A percentile compares a stretch with the other conserved stretches of the same genome.
Conservation (phyloP, 2,113 vertebrate genomes). For the Eonycteris spelaea region DNA sequence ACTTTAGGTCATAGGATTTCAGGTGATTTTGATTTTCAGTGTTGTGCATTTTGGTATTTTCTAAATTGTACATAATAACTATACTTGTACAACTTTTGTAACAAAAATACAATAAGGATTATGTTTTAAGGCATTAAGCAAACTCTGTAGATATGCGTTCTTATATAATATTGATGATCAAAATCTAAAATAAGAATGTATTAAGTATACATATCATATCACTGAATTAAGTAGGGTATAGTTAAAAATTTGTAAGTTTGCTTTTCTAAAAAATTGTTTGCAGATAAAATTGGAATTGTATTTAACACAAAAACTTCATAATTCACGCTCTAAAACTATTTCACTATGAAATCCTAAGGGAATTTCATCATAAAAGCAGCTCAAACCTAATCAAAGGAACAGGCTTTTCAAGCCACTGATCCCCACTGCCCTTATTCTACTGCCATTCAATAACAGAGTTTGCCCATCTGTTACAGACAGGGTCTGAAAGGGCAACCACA, state of each 20-base stretch:
- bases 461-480: neutral
- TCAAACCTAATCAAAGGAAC: neutral
- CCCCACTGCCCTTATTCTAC: neutral
- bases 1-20: neutral
- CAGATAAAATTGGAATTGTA: neutral
- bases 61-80: neutral
- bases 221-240: slow-evolving; percentile 25
- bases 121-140: slow-evolving; percentile 32
- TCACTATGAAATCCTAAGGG: neutral
- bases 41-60: neutral
- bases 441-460: neutral
- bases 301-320: slow-evolving; percentile 25
- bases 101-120: neutral
- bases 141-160: neutral
- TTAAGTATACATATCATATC: neutral
- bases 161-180: neutral
- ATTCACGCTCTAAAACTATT: neutral
- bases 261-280: neutral
- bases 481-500: neutral
- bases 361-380: neutral
- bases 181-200: slow-evolving; percentile 18
- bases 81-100: neutral
- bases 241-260: neutral
- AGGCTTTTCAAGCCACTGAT: neutral
- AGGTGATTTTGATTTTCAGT: neutral